A percentile compares a stretch with the other conserved stretches of the same genome.
phyloP scores from a whole-genome alignment of 2,113 vertebrate species.

The Plecturocebus donacophilus region DNA sequence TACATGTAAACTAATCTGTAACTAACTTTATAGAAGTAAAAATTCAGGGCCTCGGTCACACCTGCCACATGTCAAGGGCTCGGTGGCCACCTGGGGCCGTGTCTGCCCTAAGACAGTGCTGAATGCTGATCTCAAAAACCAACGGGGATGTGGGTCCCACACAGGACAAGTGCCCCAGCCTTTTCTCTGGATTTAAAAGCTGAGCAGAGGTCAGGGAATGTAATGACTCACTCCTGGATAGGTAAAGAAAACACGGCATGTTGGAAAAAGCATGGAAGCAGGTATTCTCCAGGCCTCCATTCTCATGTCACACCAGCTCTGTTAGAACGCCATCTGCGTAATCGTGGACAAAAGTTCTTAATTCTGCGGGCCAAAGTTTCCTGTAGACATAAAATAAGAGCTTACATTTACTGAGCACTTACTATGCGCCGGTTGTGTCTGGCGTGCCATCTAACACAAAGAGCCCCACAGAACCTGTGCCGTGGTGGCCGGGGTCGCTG shows the following conservation, averaged over 20 bases:
- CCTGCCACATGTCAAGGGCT: background rate
- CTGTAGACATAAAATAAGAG: background rate
- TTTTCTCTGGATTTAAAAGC: background rate
- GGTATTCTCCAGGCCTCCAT: background rate
- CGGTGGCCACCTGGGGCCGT: background rate
- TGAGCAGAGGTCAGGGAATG: background rate
- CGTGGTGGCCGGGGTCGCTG: background rate
- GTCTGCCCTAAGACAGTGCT: background rate
- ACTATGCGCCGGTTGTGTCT: background rate
- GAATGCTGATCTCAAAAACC: background rate
- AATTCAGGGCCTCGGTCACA: background rate
- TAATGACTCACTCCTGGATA: background rate
- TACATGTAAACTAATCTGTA: background rate
- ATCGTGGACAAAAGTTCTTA: background rate
- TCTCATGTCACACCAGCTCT: background rate
- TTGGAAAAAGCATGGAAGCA: background rate
- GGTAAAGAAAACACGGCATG: background rate
- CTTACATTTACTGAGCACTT: background rate
- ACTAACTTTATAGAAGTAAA: background rate
- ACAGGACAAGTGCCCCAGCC: background rate
- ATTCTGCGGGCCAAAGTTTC: background rate
- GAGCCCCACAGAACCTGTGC: background rate
- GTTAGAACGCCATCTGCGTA: background rate
- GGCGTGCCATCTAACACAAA: accelerated
- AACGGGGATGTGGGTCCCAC: background rate